phyloP scores from a whole-genome alignment of 2,113 vertebrate species.

The Apus apus region DNA sequence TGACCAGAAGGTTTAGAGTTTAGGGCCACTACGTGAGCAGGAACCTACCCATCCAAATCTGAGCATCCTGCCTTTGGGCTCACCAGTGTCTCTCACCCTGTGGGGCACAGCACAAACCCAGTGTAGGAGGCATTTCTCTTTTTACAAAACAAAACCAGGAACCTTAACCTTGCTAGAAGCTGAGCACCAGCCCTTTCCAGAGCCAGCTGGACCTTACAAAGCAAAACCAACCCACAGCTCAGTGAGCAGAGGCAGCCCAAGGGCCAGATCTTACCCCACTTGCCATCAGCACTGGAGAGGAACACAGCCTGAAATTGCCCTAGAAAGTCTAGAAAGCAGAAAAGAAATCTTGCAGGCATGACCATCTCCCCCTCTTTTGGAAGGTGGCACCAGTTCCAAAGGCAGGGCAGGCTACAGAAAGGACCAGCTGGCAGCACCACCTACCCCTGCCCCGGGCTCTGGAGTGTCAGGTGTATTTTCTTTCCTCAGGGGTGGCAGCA shows the following conservation, averaged over 20 bases:
- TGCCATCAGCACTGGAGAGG: neutral
- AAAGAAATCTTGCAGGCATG: neutral
- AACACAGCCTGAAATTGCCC: neutral
- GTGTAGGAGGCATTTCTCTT: neutral
- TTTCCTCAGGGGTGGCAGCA: neutral
- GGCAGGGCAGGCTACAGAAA: neutral
- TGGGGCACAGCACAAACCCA: neutral
- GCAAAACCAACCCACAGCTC: neutral
- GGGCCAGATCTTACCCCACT: neutral
- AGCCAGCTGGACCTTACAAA: neutral
- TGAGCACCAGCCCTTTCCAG: neutral
- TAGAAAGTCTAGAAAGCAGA: neutral
- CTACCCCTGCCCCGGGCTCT: no score
- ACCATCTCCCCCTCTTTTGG: neutral
- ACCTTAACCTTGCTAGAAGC: neutral
- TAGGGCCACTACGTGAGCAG: accelerated
- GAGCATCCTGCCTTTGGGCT: neutral
- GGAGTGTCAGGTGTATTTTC: neutral
- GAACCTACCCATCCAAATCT: neutral
- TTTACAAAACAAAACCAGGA: neutral
- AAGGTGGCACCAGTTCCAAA: neutral
- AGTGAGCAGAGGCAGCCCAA: neutral
- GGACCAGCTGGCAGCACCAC: neutral
- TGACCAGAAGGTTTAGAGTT: neutral
- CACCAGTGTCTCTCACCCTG: neutral